These are phyloP conservation scores for Andrena cerasifolii DNA, from an alignment of 1,140 invertebrate genomes.

Conservation along the genomic window DNA sequence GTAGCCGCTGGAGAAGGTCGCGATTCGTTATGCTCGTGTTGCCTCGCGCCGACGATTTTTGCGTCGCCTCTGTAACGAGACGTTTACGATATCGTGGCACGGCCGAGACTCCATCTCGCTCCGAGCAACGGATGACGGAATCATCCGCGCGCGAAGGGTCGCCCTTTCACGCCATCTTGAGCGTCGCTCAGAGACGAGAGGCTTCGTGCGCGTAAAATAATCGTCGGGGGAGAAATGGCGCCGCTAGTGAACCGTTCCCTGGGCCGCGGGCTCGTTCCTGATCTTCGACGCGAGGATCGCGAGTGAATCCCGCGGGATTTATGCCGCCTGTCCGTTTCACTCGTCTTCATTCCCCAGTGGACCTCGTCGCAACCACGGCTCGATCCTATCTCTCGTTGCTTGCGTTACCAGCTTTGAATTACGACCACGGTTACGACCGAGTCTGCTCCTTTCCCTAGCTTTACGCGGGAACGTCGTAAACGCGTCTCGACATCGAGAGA, in stretches of 20 bases:
- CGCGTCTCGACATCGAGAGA: neutral
- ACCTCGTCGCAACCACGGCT: slow-evolving; percentile 22
- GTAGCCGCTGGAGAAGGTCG: neutral
- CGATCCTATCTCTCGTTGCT: slow-evolving; percentile 56
- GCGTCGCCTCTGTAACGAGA: slow-evolving; percentile 3
- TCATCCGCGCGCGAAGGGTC: too few species aligned
- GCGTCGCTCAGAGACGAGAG: too few species aligned
- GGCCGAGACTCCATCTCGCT: neutral
- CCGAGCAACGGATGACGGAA: neutral
- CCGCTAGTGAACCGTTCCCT: too few species aligned
- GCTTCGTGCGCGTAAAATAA: slow-evolving; percentile 1
- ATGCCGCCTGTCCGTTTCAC: slow-evolving; percentile 20
- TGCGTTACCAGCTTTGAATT: slow-evolving; percentile 54
- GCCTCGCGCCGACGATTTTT: slow-evolving; percentile 19
- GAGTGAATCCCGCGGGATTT: slow-evolving; percentile 23
- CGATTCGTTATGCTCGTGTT: slow-evolving; percentile 27
- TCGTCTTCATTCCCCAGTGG: slow-evolving; percentile 34
- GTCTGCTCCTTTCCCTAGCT: slow-evolving; percentile 24
- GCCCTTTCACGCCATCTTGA: too few species aligned
- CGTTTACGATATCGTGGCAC: slow-evolving; percentile 15
- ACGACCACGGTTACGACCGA: slow-evolving; percentile 56
- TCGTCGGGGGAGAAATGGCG: neutral
- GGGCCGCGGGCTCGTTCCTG: too few species aligned
- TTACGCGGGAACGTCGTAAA: neutral
- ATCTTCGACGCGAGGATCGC: neutral